Evolutionary conservation across 2,888 invertebrate genomes (phyloP).

Genomic region (Pyrochroa serraticornis): DNA sequence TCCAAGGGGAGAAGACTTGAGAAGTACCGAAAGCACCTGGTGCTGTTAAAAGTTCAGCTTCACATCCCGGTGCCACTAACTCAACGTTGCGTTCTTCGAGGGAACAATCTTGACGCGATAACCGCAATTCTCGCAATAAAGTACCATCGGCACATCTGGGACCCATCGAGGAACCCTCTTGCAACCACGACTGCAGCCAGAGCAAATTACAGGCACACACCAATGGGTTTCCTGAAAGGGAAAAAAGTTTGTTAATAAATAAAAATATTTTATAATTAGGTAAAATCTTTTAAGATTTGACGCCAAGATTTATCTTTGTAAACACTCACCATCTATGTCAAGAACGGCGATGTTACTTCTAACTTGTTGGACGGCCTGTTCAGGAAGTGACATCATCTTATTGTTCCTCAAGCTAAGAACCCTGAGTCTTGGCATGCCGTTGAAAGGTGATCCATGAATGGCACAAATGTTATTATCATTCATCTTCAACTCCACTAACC

Average conservation of each 20-base stretch:
- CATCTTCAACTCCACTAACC: slow-evolving; percentile 85
- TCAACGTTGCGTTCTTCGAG: slow-evolving; percentile 58
- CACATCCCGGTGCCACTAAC: slow-evolving; percentile 71
- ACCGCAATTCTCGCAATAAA: slow-evolving; percentile 73
- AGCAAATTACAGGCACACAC: slow-evolving; percentile 81
- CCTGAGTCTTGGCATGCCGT: slow-evolving; percentile 82
- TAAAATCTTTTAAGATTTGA: slow-evolving; percentile 7
- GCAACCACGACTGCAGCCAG: slow-evolving; percentile 84
- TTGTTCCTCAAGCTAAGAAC: slow-evolving; percentile 80
- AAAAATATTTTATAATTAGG: no score
- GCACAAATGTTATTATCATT: slow-evolving; percentile 84
- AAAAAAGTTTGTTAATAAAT: no score
- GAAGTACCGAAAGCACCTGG: slow-evolving; percentile 62
- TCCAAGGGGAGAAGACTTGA: slow-evolving; percentile 65
- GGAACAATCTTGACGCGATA: slow-evolving; percentile 72
- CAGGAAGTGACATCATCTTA: slow-evolving; percentile 74
- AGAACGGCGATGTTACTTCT: slow-evolving; percentile 82
- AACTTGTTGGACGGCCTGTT: slow-evolving; percentile 75
- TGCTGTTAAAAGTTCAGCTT: slow-evolving; percentile 65
- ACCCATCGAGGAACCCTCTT: slow-evolving; percentile 74
- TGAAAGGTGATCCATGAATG: slow-evolving; percentile 80
- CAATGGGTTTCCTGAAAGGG: slow-evolving; percentile 80
- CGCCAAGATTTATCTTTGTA: not conserved
- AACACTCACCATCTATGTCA: slow-evolving; percentile 77
- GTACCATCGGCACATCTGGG: slow-evolving; percentile 82